Percentiles rank a stretch among this genome's conserved stretches.
Conservation (phyloP, 2,113 vertebrate genomes). For the Pogona vitticeps region DNA sequence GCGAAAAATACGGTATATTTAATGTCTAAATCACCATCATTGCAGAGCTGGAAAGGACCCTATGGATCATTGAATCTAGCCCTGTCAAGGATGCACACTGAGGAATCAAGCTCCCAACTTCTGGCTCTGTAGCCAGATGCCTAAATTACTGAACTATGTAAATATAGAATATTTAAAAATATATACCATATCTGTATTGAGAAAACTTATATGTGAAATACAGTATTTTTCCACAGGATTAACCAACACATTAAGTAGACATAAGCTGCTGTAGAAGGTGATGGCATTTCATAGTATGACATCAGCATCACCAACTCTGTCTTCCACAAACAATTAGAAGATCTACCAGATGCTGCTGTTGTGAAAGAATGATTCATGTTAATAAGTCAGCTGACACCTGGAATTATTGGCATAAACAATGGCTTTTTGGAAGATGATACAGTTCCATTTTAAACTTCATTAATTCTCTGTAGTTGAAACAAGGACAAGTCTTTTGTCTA, state of each 20-base stretch:
- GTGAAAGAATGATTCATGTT: slow-evolving; percentile 77
- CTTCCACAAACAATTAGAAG: slow-evolving; percentile 63
- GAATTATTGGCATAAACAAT: slow-evolving; percentile 93
- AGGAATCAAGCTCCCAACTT: too few species aligned
- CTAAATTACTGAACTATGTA: too few species aligned
- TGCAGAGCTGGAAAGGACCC: too few species aligned
- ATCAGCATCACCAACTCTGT: slow-evolving; percentile 66
- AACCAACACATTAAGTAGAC: slow-evolving; percentile 15
- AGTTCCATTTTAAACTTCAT: slow-evolving; percentile 88
- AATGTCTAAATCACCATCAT: too few species aligned
- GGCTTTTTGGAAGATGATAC: slow-evolving; percentile 90
- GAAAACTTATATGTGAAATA: background rate
- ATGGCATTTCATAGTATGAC: slow-evolving; percentile 67
- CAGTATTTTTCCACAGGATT: slow-evolving; percentile 5
- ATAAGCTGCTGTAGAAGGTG: slow-evolving; percentile 54
- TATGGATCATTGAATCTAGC: too few species aligned
- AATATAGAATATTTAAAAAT: too few species aligned
- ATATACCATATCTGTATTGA: background rate
- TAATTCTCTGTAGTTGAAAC: slow-evolving; percentile 78
- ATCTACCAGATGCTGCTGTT: slow-evolving; percentile 80
- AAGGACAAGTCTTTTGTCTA: slow-evolving; percentile 64
- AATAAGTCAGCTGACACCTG: slow-evolving; percentile 90
- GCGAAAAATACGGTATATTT: too few species aligned
- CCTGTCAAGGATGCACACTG: too few species aligned
- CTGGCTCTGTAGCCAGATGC: too few species aligned